Conservation (phyloP, 2,113 vertebrate species). For the Buteo buteo region DNA sequence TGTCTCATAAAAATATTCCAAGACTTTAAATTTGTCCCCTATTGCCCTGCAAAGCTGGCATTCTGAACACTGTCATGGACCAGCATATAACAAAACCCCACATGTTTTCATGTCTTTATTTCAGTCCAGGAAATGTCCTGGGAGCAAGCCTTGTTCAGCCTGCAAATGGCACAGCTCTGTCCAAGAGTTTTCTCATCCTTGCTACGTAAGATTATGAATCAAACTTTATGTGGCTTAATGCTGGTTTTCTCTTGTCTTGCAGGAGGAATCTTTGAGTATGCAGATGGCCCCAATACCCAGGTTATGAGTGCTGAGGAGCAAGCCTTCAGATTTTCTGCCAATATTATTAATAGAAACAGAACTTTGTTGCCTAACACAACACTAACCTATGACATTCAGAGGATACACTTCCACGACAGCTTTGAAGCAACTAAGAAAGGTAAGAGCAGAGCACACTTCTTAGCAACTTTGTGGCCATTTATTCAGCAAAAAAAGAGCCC, state of each 20-base stretch:
- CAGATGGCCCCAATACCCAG: slow-evolving; percentile 86
- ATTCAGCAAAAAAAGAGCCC: neutral
- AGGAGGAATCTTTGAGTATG: slow-evolving; percentile 98
- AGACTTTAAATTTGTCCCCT: neutral
- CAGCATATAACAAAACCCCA: neutral
- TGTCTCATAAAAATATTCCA: neutral
- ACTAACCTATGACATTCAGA: slow-evolving; percentile 97
- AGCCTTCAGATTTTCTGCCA: slow-evolving; percentile 97
- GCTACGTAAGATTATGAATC: rapidly evolving
- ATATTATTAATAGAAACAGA: slow-evolving; percentile 97
- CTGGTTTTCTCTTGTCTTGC: slow-evolving; percentile 45
- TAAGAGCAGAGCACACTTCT: slow-evolving; percentile 60
- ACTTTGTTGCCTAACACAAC: slow-evolving; percentile 97
- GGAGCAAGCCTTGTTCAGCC: neutral
- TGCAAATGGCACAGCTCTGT: neutral
- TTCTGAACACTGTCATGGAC: neutral
- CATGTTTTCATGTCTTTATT: rapidly evolving
- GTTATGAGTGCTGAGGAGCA: slow-evolving; percentile 94
- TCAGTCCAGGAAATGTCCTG: neutral
- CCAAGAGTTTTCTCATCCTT: neutral
- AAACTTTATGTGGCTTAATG: neutral
- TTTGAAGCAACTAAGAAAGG: slow-evolving; percentile 99
- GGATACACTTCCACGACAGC: slow-evolving; percentile 99
- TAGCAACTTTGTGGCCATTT: neutral
- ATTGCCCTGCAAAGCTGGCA: neutral